These are phyloP conservation scores for Cynopterus brachyotis DNA, from an alignment of 2,113 vertebrate genomes.

Conservation along the genomic window DNA sequence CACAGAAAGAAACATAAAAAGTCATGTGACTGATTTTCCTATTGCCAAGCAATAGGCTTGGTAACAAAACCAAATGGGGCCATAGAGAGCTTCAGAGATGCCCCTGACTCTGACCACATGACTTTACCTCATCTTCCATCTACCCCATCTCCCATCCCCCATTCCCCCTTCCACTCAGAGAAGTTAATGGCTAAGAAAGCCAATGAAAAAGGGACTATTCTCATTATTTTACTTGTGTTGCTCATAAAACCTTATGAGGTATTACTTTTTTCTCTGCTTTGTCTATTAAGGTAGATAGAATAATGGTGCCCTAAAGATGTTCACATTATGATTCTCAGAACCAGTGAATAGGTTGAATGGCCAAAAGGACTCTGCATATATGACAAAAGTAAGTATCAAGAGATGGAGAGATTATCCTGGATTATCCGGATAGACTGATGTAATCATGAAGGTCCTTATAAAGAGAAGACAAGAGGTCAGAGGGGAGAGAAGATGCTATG, in stretches of 20 bases:
- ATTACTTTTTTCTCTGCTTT: background rate
- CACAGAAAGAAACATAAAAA: background rate
- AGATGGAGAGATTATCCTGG: background rate
- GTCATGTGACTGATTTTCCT: background rate
- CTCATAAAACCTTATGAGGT: background rate
- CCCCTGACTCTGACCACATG: background rate
- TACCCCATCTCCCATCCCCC: background rate
- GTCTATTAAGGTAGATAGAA: background rate
- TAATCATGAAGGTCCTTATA: background rate
- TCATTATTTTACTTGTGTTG: background rate
- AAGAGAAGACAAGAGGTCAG: background rate
- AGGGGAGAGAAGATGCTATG: background rate
- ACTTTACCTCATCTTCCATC: no score
- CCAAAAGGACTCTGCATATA: background rate
- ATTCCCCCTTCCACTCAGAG: background rate
- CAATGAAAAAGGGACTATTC: background rate
- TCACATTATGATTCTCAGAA: background rate
- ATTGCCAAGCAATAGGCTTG: background rate
- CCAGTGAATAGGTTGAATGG: background rate
- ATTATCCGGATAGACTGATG: background rate
- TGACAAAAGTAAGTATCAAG: background rate
- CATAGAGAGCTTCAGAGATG: background rate
- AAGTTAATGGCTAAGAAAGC: background rate
- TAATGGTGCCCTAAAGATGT: background rate
- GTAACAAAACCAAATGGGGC: background rate